Percentiles rank a stretch among this genome's conserved stretches.
These are phyloP conservation scores for Lytechinus variegatus DNA, from an alignment of 35 echinoderm and acorn worm species.

Conservation along the genomic window DNA sequence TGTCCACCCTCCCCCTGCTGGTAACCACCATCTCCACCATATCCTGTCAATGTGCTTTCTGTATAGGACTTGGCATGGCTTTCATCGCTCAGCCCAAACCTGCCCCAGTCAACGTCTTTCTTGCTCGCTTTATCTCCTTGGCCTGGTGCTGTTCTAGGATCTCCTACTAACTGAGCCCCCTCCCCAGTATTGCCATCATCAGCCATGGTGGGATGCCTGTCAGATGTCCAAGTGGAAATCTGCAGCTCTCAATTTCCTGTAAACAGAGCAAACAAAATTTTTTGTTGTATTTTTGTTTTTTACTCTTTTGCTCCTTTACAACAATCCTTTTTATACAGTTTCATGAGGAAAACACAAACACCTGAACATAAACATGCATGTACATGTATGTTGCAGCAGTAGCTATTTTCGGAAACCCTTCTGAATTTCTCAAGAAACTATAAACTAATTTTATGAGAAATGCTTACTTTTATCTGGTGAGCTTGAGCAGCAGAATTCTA, in stretches of 20 bases:
- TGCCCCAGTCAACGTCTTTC: constrained; percentile 87
- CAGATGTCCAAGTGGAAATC: neutral
- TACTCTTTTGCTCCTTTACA: no score
- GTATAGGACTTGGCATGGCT: constrained; percentile 60
- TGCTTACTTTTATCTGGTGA: no score
- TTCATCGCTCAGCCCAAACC: constrained; percentile 87
- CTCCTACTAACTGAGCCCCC: neutral
- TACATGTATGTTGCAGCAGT: no score
- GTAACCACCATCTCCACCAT: constrained; percentile 71
- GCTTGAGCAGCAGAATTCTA: no score
- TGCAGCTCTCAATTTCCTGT: neutral
- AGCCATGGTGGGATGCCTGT: neutral
- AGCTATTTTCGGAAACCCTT: no score
- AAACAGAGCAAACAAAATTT: neutral
- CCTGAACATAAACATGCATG: no score
- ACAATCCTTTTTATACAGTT: no score
- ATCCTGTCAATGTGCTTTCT: constrained; percentile 42
- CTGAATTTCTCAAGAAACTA: no score
- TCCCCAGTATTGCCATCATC: constrained; percentile 20
- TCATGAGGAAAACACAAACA: no score
- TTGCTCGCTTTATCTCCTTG: neutral
- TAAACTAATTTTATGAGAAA: no score
- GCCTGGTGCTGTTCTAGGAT: neutral
- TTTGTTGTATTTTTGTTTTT: no score
- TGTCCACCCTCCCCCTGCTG: constrained; percentile 72